Percentiles rank a stretch among this genome's conserved stretches.
These are phyloP conservation scores for Ahaetulla prasina DNA, from an alignment of 2,113 vertebrate genomes.

Conservation along the genomic window DNA sequence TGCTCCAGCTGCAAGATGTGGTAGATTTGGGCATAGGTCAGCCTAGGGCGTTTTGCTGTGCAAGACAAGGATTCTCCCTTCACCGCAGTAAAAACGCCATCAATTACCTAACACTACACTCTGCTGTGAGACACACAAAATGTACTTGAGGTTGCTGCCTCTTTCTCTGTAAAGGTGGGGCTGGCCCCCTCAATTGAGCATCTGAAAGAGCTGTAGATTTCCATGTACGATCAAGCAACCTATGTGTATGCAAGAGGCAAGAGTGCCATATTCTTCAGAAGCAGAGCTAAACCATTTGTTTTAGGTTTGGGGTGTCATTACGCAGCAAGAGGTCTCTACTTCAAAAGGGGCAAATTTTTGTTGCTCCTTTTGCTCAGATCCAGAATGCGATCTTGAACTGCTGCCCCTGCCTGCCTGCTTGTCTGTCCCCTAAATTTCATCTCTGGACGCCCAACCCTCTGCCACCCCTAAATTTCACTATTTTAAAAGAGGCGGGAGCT, in stretches of 20 bases:
- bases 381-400: not conserved
- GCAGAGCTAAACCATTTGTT: not conserved
- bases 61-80: not conserved
- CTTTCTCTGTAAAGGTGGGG: not conserved
- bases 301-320: not conserved
- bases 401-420: fast-evolving
- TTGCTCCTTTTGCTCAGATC: not conserved
- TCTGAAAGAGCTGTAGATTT: not conserved
- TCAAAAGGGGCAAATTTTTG: not conserved
- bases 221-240: not conserved
- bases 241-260: not conserved
- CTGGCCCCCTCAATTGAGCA: not conserved
- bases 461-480: not conserved
- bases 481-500: not conserved
- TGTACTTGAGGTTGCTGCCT: not conserved
- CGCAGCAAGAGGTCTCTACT: not conserved
- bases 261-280: not conserved
- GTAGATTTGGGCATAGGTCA: not conserved
- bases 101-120: not conserved
- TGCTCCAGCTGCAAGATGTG: not conserved
- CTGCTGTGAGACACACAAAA: not conserved
- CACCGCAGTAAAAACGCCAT: not conserved
- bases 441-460: not conserved
- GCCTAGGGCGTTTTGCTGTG: not conserved
- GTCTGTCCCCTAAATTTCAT: not conserved